Evolutionary conservation across 2,888 invertebrate species (phyloP).

Genomic region (Cataglyphis altisquamis): DNA sequence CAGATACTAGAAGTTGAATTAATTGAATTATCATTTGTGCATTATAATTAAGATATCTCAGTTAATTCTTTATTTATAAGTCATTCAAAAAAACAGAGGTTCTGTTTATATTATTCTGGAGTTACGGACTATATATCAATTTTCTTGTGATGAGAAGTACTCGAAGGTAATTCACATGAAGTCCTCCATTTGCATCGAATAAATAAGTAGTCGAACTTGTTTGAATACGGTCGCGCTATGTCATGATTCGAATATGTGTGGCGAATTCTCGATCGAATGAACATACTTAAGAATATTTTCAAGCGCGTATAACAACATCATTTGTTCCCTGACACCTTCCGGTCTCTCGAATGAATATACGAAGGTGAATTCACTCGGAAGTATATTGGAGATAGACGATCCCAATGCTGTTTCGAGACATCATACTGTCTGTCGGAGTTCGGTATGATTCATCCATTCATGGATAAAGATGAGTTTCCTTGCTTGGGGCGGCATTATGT

Average conservation of each 20-base stretch:
- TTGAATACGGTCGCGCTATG: background rate
- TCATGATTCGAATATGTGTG: background rate
- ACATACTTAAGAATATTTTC: constrained; percentile 3
- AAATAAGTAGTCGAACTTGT: constrained; percentile 29
- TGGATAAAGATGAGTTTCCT: constrained; percentile 73
- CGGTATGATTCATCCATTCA: constrained; percentile 72
- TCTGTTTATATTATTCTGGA: background rate
- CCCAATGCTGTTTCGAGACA: background rate
- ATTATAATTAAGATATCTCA: background rate
- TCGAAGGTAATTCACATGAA: constrained; percentile 32
- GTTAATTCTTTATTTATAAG: background rate
- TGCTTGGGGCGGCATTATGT: constrained; percentile 63
- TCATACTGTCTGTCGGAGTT: constrained; percentile 58
- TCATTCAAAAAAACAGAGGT: background rate
- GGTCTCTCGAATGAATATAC: background rate
- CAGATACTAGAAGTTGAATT: background rate
- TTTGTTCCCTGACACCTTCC: background rate
- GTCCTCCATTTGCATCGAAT: constrained; percentile 24
- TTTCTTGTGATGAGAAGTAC: constrained; percentile 14
- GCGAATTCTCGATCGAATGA: background rate
- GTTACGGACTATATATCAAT: constrained; percentile 8
- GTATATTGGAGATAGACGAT: constrained; percentile 6
- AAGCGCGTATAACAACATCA: background rate
- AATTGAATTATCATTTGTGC: background rate
- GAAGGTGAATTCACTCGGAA: constrained; percentile 3